These are phyloP conservation scores for Arion vulgaris DNA, from an alignment of 1,140 invertebrate genomes.

Conservation along the genomic window DNA sequence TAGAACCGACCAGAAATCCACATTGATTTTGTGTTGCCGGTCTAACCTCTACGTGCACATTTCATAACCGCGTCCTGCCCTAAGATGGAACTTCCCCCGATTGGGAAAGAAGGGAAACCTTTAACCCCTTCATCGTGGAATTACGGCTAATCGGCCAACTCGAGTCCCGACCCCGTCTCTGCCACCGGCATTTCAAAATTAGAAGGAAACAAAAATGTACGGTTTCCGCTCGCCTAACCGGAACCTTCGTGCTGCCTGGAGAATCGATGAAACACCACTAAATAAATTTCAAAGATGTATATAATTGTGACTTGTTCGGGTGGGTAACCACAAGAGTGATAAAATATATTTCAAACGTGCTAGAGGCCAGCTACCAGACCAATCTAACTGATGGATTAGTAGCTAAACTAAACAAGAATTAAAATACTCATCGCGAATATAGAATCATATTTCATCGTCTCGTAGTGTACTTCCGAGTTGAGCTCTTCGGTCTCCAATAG, in stretches of 20 bases:
- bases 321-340: neutral
- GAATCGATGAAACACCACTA: neutral
- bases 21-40: slow-evolving; percentile 2
- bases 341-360: neutral
- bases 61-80: neutral
- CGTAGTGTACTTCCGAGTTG: neutral
- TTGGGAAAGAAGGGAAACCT: neutral
- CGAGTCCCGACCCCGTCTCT: neutral
- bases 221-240: neutral
- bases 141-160: slow-evolving; percentile 16
- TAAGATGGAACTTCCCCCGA: neutral
- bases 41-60: slow-evolving; percentile 2
- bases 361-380: neutral
- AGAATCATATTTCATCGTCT: neutral
- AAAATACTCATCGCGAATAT: neutral
- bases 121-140: neutral
- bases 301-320: neutral
- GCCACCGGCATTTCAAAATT: neutral
- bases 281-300: slow-evolving; percentile 2
- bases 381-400: neutral
- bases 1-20: neutral
- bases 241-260: neutral
- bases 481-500: no score
- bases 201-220: neutral
- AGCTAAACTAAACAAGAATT: neutral